Base-by-base conservation (phyloP, 2,888 invertebrate species). In the Platycheirus rosarum region DNA sequence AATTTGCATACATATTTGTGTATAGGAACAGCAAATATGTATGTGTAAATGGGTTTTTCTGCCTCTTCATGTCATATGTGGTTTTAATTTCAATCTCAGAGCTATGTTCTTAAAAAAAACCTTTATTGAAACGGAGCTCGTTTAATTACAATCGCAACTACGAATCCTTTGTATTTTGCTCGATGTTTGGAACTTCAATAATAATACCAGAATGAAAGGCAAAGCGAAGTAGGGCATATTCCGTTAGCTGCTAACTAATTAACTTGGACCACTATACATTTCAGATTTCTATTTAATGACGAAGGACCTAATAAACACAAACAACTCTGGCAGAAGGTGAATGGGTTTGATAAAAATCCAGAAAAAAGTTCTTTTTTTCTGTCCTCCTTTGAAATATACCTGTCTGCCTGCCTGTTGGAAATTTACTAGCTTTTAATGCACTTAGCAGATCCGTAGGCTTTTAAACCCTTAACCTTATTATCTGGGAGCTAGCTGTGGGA, bases 71-170 rank as follows among this genome's bases (percentile, higher is more conserved):
- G 20, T 55, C 37, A 18, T 18, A 20, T 2, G 32, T 32, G 1
- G 3, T 55, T 20, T 11, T 6, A 6, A 23, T 23, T 23, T 23
- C 53, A 55, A 37, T 55, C 53, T 11, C 18, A 55, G 35, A 68
- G 20, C 23, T 79, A 40, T 53, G 62, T 68, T 32, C 26, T 44
- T 44, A 49, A 13, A n/a, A n/a, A n/a, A n/a, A n/a, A n/a, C n/a
- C n/a, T n/a, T n/a, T n/a, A 32, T 7, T 66, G 40, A 78, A 68
- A 68, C 26, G 46, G 51, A 62, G 55, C 55, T 63, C 62, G 73
- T 78, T 74, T 68, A 74, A 55, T 79, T 74, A 74, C 74, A 79
- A 74, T 68, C 63, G 68, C 40, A 57, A 23, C 37, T 66, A 23
- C 16, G 13, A 14, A 14, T 44, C 51, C 32, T 40, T 57, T 57